Percentiles rank a stretch among this genome's conserved stretches.
Evolutionary conservation across 2,888 invertebrate genomes (phyloP).

Genomic region (Biston betularia): DNA sequence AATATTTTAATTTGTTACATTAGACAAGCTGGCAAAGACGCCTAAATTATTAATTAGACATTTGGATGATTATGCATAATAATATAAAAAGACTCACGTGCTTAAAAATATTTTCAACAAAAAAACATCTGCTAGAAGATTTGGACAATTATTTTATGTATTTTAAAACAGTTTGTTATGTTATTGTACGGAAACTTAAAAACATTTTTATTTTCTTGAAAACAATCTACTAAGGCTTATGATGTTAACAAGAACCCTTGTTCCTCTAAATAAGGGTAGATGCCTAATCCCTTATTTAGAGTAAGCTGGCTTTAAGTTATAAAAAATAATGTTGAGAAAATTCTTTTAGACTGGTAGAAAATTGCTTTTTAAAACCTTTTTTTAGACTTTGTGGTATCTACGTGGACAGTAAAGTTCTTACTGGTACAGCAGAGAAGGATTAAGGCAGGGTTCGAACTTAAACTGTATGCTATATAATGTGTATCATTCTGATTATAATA

Average conservation of each 20-base stretch:
- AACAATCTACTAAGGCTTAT: slow-evolving; percentile 41
- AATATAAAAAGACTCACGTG: neutral
- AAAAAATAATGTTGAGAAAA: slow-evolving; percentile 25
- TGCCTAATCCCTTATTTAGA: slow-evolving; percentile 43
- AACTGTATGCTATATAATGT: too few species aligned
- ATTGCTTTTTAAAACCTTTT: slow-evolving; percentile 9
- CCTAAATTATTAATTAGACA: too few species aligned
- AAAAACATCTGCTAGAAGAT: neutral
- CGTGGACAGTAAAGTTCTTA: neutral
- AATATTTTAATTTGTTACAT: too few species aligned
- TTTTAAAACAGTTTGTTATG: neutral
- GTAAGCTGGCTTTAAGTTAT: slow-evolving; percentile 31
- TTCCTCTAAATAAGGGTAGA: slow-evolving; percentile 41
- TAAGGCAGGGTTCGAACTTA: too few species aligned
- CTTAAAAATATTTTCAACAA: neutral
- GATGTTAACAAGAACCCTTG: slow-evolving; percentile 42
- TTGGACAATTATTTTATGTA: neutral
- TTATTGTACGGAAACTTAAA: neutral
- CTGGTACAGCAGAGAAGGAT: neutral
- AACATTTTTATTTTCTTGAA: slow-evolving; percentile 21
- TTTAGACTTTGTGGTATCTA: neutral
- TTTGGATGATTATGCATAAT: too few species aligned
- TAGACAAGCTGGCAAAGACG: too few species aligned
- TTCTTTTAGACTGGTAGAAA: slow-evolving; percentile 14
- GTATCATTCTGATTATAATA: neutral